phyloP scores from a whole-genome alignment of 2,113 vertebrate species.

The Tragulus kanchil region DNA sequence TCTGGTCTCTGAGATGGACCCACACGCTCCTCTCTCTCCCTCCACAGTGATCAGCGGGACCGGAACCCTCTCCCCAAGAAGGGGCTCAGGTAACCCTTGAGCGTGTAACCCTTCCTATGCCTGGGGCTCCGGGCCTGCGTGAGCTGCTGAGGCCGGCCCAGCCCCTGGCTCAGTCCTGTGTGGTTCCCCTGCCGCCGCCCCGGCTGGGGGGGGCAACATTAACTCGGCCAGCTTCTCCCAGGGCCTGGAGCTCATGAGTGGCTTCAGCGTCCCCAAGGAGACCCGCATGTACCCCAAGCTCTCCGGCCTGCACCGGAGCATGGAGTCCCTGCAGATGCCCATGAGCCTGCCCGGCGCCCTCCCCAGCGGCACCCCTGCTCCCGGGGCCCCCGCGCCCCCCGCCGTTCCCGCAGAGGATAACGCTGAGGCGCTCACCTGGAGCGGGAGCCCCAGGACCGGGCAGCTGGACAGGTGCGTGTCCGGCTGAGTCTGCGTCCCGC shows the following conservation, averaged over 20 bases:
- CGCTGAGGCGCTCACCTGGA: conserved; percentile 88
- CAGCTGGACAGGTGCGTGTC: conserved; percentile 88
- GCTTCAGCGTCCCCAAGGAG: conserved; percentile 89
- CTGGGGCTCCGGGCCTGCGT: background rate
- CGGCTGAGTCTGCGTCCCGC: accelerated
- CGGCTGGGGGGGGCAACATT: too few relatives aligned
- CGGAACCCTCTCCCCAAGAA: conserved; percentile 98
- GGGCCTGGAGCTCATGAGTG: conserved; percentile 91
- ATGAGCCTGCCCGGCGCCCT: conserved; percentile 94
- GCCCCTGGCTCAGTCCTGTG: background rate
- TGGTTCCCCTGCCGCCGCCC: background rate
- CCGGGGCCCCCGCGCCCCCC: conserved; percentile 75
- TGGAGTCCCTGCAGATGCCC: conserved; percentile 96
- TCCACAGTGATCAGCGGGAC: conserved; percentile 93
- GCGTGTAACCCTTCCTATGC: background rate
- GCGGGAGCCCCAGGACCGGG: conserved; percentile 86
- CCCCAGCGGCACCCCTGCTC: conserved; percentile 85
- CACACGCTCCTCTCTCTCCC: background rate
- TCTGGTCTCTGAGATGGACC: background rate
- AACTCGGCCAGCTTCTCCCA: conserved; percentile 94
- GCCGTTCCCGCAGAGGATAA: conserved; percentile 82
- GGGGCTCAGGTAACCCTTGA: conserved; percentile 92
- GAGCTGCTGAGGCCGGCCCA: background rate
- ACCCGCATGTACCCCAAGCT: conserved; percentile 94
- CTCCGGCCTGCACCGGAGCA: conserved; percentile 95